Evolutionary conservation across 2,888 invertebrate species (phyloP).

Genomic region (Galeopsomyia nigrocyanea): DNA sequence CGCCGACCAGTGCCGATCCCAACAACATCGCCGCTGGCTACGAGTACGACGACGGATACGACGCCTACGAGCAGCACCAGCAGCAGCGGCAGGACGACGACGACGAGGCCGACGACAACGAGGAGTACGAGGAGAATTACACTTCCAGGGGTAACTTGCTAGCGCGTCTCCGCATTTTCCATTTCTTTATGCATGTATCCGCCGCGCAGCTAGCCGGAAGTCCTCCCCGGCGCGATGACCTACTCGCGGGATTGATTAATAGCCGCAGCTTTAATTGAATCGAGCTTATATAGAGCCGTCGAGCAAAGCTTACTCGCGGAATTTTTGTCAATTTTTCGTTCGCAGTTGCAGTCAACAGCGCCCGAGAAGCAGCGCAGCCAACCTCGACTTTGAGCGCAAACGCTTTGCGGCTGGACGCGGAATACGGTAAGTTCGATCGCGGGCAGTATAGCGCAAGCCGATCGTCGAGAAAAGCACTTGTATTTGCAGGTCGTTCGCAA

Average conservation of each 20-base stretch:
- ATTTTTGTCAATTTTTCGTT: slow-evolving; percentile 3
- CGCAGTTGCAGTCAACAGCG: slow-evolving; percentile 21
- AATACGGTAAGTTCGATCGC: slow-evolving; percentile 13
- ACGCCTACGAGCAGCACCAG: slow-evolving; percentile 58
- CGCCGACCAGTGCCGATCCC: not conserved
- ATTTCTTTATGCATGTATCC: not conserved
- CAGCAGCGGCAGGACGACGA: slow-evolving; percentile 59
- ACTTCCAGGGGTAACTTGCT: no score
- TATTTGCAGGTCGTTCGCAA: slow-evolving; percentile 20
- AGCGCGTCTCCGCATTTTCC: not conserved
- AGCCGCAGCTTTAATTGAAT: slow-evolving; percentile 35
- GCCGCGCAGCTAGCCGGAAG: slow-evolving; percentile 21
- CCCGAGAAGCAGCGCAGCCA: not conserved
- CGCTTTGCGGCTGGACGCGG: slow-evolving; percentile 16
- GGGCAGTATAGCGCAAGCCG: not conserved
- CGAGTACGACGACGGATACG: slow-evolving; percentile 41
- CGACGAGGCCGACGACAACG: slow-evolving; percentile 58
- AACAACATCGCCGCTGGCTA: not conserved
- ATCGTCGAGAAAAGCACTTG: not conserved
- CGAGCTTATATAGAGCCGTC: no score
- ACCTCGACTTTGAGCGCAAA: slow-evolving; percentile 18
- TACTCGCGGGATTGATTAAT: slow-evolving; percentile 37
- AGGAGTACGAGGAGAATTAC: slow-evolving; percentile 54
- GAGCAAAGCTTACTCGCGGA: not conserved
- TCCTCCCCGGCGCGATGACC: slow-evolving; percentile 20